A percentile compares a stretch with the other conserved stretches of the same genome.
Evolutionary conservation across 2,113 vertebrate genomes (phyloP).

Genomic region (Pollimyrus isidori): DNA sequence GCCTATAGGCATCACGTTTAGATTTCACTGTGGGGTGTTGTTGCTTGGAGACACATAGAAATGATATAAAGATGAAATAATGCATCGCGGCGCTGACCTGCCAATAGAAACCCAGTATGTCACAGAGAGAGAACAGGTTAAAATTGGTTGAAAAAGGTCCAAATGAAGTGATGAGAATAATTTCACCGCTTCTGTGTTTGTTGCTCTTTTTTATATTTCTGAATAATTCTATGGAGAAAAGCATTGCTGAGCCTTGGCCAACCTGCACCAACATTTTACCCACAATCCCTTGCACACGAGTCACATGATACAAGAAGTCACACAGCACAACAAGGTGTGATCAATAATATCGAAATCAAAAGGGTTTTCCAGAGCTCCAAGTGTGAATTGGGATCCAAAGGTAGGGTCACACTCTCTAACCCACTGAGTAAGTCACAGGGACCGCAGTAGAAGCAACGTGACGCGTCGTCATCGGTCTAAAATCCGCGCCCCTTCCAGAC

Average conservation of each 20-base stretch:
- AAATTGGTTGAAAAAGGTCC: neutral
- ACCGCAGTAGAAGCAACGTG: slow-evolving; percentile 34
- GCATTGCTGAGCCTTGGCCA: neutral
- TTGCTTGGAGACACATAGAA: neutral
- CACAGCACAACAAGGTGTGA: neutral
- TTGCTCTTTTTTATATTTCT: neutral
- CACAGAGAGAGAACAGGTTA: neutral
- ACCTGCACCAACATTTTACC: neutral
- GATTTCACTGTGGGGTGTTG: neutral
- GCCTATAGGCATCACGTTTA: neutral
- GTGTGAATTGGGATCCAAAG: neutral
- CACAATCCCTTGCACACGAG: neutral
- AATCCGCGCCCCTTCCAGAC: slow-evolving; percentile 37
- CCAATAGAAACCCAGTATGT: neutral
- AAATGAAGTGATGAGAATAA: neutral
- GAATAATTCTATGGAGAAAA: neutral
- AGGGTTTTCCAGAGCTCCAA: neutral
- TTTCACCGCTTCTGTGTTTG: neutral
- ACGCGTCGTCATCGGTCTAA: slow-evolving; percentile 26
- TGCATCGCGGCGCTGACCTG: neutral
- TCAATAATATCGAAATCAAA: neutral
- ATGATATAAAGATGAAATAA: neutral
- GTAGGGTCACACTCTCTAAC: slow-evolving; percentile 2
- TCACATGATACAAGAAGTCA: neutral
- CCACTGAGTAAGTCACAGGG: slow-evolving; percentile 26